phyloP scores from a whole-genome alignment of 2,113 vertebrate genomes.

The Hippoglossus stenolepis region DNA sequence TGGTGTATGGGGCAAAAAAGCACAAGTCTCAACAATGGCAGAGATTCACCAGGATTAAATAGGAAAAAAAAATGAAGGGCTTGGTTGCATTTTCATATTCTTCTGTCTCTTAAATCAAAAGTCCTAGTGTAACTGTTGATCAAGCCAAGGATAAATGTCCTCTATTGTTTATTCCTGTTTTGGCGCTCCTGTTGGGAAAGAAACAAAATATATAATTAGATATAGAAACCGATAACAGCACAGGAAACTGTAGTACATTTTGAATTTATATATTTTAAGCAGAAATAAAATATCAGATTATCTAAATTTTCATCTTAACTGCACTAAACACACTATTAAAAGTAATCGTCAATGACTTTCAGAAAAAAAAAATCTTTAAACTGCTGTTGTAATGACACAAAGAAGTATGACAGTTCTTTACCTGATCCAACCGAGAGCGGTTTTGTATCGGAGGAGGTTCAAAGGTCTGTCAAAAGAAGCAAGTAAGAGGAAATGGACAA shows the following conservation, averaged over 20 bases:
- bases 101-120: slow-evolving; percentile 81
- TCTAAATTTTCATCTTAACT: background rate
- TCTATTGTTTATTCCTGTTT: slow-evolving; percentile 93
- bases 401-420: slow-evolving; percentile 36
- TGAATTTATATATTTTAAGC: slow-evolving; percentile 12
- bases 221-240: background rate
- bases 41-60: slow-evolving; percentile 85
- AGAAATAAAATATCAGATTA: background rate
- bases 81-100: slow-evolving; percentile 79
- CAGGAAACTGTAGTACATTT: slow-evolving; percentile 1
- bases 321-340: background rate
- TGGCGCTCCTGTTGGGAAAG: slow-evolving; percentile 88
- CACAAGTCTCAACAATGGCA: slow-evolving; percentile 84
- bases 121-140: slow-evolving; percentile 85
- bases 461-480: slow-evolving; percentile 72
- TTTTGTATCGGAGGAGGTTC: slow-evolving; percentile 77
- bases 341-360: background rate
- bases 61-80: slow-evolving; percentile 70
- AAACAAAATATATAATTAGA: slow-evolving; percentile 22
- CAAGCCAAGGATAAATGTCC: slow-evolving; percentile 83
- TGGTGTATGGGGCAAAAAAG: slow-evolving; percentile 83
- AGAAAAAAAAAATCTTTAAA: background rate
- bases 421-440: slow-evolving; percentile 80
- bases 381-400: background rate
- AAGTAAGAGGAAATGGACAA: slow-evolving; percentile 11